Percentiles rank a stretch among this genome's conserved stretches.
Conservation (phyloP, 2,113 vertebrate species). For the Eulemur macaco region DNA sequence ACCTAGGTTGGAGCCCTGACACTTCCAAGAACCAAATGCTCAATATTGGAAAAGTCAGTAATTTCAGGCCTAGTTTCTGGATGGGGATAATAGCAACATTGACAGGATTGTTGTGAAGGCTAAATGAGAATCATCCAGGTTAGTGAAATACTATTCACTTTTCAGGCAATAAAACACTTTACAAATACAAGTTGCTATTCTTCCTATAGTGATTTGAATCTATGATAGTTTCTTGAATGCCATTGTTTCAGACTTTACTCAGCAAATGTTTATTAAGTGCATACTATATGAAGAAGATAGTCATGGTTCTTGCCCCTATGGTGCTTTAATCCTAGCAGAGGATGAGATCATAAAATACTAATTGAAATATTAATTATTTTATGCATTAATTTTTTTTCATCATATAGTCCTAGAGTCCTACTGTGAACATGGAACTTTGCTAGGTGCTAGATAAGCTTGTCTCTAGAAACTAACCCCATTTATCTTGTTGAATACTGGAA, state of each 20-base stretch:
- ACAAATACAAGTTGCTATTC: neutral
- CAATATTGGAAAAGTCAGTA: neutral
- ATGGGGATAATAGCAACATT: neutral
- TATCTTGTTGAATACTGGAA: neutral
- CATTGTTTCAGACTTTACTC: slow-evolving; percentile 2
- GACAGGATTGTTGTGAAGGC: neutral
- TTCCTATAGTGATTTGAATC: neutral
- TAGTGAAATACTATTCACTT: neutral
- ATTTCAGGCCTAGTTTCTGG: neutral
- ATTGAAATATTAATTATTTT: neutral
- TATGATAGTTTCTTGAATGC: neutral
- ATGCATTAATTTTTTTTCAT: neutral
- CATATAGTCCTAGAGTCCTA: neutral
- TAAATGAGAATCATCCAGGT: neutral
- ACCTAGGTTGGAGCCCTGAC: neutral
- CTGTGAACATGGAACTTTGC: neutral
- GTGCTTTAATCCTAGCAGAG: neutral
- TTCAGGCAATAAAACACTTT: neutral
- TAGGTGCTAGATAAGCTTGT: neutral
- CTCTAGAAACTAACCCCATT: neutral
- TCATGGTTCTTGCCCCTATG: neutral
- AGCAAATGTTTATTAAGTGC: neutral
- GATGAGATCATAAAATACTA: neutral
- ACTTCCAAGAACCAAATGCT: neutral
- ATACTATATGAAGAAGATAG: neutral